Base-by-base conservation (phyloP, 1,140 invertebrate genomes). In the Brachionus sp. region DNA sequence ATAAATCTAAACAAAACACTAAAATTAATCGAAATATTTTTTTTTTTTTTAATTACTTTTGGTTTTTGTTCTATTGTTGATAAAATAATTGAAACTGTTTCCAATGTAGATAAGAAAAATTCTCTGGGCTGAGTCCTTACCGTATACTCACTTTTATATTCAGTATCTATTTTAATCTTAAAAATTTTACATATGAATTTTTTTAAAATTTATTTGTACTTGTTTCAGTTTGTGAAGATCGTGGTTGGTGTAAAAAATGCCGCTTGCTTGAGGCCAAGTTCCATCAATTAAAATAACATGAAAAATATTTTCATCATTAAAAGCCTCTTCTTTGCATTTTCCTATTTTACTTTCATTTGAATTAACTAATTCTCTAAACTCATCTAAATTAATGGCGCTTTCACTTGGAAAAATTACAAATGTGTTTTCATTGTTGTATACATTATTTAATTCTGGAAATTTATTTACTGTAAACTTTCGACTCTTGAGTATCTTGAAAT, bases 91-190 rank as follows among this genome's bases (percentile, higher is more conserved):
- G 94, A 94, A 3, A 93, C 95, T 25, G 94, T 94, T 90, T 97
- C 95, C 35, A 97, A 88, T 0, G 95, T 97, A 53, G 95, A 97
- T 12, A 97, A 90, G 86, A 94, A 95, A 35, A 93, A 93, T 88
- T 96, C 94, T 29, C 93, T 94, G 5, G 95, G 95, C 87, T 97
- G 95, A 5, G 95, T 96, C 84, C 95, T 91, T 84, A 97, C 95
- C 75, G 95, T 93, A 88, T 96, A 97, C 88, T 93, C 92, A 88
- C 95, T 96, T 62, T 90, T 91, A 84, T 90, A 91, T 62, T 90
- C 91, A 5, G 91, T 91, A 88, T 95, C 95, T 1, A 95, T 93
- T 90, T 92, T 84, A 53, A 86, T 84, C 84, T 85, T 33, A 33
- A 44, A 84, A 23, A 82, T 62, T 82, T 66, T 23, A 64, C 29